These are phyloP conservation scores for Seira ritae DNA, from an alignment of 2,888 invertebrate genomes.

Conservation along the genomic window DNA sequence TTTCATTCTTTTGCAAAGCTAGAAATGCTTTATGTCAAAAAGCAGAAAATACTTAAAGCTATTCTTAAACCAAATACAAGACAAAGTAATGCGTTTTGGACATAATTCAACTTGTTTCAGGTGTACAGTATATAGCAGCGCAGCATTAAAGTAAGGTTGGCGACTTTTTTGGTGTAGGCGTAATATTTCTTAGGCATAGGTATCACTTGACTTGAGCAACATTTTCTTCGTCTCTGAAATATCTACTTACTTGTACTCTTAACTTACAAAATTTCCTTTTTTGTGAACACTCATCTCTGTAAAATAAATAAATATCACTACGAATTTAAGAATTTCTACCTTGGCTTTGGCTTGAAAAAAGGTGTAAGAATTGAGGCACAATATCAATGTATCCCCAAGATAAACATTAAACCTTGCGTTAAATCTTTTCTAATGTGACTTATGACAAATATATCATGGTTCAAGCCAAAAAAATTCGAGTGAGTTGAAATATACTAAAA, in stretches of 20 bases:
- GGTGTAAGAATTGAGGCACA: constrained; percentile 5
- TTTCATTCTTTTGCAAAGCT: not conserved
- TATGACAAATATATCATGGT: constrained; percentile 14
- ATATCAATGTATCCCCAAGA: not conserved
- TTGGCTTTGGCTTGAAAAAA: not conserved
- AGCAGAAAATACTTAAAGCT: not conserved
- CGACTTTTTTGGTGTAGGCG: constrained; percentile 8
- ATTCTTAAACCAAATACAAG: not conserved
- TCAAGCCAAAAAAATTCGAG: not conserved
- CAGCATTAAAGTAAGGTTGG: not conserved
- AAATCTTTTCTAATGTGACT: constrained; percentile 11
- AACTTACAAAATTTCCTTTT: not conserved
- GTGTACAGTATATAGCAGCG: not conserved
- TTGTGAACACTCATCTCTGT: not conserved
- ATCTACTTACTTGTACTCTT: not conserved
- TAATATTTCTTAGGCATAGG: not conserved
- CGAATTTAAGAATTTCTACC: not conserved
- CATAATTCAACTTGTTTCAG: not conserved
- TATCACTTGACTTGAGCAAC: not conserved
- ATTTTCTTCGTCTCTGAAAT: not conserved
- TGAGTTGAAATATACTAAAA: not conserved
- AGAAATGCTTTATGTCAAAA: not conserved
- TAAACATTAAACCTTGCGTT: constrained; percentile 2
- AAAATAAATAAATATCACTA: not conserved
- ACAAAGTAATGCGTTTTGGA: no score